Evolutionary conservation across 2,113 vertebrate genomes (phyloP).

Genomic region (Phoxinus phoxinus): DNA sequence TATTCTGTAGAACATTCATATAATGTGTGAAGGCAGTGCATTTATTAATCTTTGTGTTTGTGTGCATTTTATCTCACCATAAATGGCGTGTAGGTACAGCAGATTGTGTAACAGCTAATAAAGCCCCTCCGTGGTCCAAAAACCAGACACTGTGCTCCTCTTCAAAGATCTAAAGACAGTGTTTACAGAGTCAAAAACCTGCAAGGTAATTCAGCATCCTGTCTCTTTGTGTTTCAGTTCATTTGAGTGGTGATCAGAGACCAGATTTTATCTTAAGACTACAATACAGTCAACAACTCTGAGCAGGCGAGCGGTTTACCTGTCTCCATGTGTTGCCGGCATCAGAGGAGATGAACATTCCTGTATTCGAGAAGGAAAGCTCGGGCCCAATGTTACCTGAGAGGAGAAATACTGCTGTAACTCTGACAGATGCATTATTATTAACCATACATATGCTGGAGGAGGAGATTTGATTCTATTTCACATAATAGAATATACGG

Average conservation of each 20-base stretch:
- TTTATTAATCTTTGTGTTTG: not conserved
- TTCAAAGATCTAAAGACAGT: conserved; percentile 86
- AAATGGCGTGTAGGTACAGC: conserved; percentile 85
- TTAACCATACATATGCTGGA: not conserved
- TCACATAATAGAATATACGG: not conserved
- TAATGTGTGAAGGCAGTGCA: not conserved
- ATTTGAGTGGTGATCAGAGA: not conserved
- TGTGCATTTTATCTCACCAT: conserved; percentile 77
- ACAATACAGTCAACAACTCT: not conserved
- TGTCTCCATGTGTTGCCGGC: conserved; percentile 96
- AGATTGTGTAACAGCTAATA: conserved; percentile 90
- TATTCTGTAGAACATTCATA: not conserved
- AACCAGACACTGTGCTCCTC: conserved; percentile 95
- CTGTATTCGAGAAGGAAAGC: conserved; percentile 86
- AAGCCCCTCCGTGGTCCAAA: conserved; percentile 92
- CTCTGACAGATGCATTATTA: not conserved
- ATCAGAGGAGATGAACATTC: conserved; percentile 92
- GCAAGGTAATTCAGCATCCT: not conserved
- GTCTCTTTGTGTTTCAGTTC: not conserved
- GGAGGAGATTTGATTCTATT: not conserved
- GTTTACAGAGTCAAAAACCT: conserved; percentile 18
- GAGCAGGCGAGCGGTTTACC: conserved; percentile 67
- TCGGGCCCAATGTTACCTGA: conserved; percentile 90
- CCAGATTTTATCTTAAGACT: not conserved
- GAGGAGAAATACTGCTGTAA: conserved; percentile 37